Base-by-base conservation (phyloP, 1,140 invertebrate species). In the Venustaconcha ellipsiformis region DNA sequence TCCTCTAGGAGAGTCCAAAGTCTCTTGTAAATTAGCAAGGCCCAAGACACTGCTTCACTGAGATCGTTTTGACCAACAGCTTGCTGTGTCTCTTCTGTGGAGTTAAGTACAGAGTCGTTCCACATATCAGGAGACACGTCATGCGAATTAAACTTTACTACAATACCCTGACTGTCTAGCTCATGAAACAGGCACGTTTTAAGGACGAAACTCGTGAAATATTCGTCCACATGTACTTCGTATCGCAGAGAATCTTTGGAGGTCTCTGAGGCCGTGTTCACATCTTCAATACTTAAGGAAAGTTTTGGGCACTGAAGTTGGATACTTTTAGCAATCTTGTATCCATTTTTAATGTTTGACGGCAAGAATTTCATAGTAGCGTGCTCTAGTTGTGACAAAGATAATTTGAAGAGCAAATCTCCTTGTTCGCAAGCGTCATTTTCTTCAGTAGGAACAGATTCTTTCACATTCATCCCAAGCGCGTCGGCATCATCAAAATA, bases 121-220 rank as follows among this genome's bases (percentile, higher is more conserved):
- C 65, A 67, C 13, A 2, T 67, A 17, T 15, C 37, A 26, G 65
- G 37, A 37, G 30, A 11, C 65, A 37, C 1, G 1, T 67, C 65
- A n/a, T 37, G 4, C n/a, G 23, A 11, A 14, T 26, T 37, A 67
- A 67, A 67, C n/a, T 55, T n/a, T 17, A 37, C 55, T 11, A 23
- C 14, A 67, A 48, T n/a, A 18, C 26, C 65, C 14, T 48, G 65
- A 26, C 20, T 12, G 30, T 67, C 65, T 37, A 67, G 18, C 18
- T 67, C 65, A 67, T 67, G 37, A 67, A 67, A 67, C 65, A 67
- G 23, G 14, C 65, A n/a, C 0, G 65, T 67, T 13, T 67, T 67
- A 15, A 67, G 20, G 65, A 23, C 37, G 37, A 26, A 67, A 37
- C 65, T 67, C n/a, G 65, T 67, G 55, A 67, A 18, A 26, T 14